Base-by-base conservation (phyloP, 2,797 vertebrate genomes). In the Sebastes baramenuke region DNA sequence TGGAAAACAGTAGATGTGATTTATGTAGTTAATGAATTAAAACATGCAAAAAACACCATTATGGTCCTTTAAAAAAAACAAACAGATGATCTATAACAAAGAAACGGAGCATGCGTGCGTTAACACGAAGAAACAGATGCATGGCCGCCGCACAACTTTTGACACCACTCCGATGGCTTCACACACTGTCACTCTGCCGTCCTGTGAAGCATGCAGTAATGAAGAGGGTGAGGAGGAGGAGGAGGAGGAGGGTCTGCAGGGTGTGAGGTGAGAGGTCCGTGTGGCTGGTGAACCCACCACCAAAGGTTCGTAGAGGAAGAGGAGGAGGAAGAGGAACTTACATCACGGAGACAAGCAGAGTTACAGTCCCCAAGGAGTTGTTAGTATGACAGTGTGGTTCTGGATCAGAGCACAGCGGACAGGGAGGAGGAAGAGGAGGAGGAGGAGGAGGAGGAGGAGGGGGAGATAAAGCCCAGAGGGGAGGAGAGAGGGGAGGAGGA, bases 371-470 rank as follows among this genome's bases (percentile, higher is more conserved):
- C 98, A 99, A 91, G 98, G 98, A 97, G 99, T 95, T 95, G 98
- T 99, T 97, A 99, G 97, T 99, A 99, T 98, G 97, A 99, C 97
- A 97, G 97, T 97, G 96, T 99, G 98, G 96, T 98, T 99, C 99
- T 99, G 96, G 97, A 97, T 96, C 89, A 95, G 96, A 96, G 88
- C 89, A 94, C 85, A 93, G 89, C 68, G 94, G 93, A 96, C 82
- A 86, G 84, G 79, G 75, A 74, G 67, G 86, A 85, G 77, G 70
- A 77, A 3, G 13, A 18, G 8, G 85, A 77, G 65, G 87, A 61
- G 52, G n/a, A 38, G 67, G 79, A 86, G 82, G 81, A 67, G 2
- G 10, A 34, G 34, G 9, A 84, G 75, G 80, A 64, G 86, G 86
- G 86, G 93, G 94, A 95, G 95, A 95, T 95, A 95, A 93, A 90